phyloP scores from a whole-genome alignment of 2,888 invertebrate species.

The Monopis laevigella region DNA sequence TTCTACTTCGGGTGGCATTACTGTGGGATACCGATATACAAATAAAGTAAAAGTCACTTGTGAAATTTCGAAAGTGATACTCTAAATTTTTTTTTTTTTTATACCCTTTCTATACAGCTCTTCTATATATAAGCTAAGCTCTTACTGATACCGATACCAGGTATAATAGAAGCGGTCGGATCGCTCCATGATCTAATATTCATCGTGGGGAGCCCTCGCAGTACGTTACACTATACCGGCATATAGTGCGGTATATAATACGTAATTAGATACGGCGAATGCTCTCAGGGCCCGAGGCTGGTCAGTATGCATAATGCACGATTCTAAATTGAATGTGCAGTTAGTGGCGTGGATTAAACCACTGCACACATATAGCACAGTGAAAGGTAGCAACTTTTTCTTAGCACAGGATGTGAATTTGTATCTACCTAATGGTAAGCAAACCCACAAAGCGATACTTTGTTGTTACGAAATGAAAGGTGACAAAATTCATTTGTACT shows the following conservation, averaged over 20 bases:
- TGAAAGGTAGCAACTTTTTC: slow-evolving; percentile 1
- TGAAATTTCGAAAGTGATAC: no score
- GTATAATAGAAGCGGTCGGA: slow-evolving; percentile 22
- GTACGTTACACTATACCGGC: slow-evolving; percentile 52
- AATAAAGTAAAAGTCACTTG: no score
- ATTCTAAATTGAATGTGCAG: slow-evolving; percentile 60
- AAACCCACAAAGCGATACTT: no score
- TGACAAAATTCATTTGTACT: no score
- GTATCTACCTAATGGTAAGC: no score
- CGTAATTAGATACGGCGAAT: slow-evolving; percentile 63
- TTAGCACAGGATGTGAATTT: no score
- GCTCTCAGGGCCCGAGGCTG: slow-evolving; percentile 40
- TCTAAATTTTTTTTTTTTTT: no score
- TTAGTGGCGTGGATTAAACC: slow-evolving; percentile 43
- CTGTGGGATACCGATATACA: no score
- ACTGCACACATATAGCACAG: not conserved
- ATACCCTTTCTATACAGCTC: no score
- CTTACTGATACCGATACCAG: not conserved
- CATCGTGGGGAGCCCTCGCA: slow-evolving; percentile 44
- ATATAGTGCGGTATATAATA: slow-evolving; percentile 59
- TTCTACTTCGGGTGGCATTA: no score
- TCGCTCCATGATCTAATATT: slow-evolving; percentile 55
- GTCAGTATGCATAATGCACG: slow-evolving; percentile 57
- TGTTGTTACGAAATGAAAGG: no score
- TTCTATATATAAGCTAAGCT: no score